phyloP scores from a whole-genome alignment of 2,797 vertebrate species.

The Apodemus agrarius region DNA sequence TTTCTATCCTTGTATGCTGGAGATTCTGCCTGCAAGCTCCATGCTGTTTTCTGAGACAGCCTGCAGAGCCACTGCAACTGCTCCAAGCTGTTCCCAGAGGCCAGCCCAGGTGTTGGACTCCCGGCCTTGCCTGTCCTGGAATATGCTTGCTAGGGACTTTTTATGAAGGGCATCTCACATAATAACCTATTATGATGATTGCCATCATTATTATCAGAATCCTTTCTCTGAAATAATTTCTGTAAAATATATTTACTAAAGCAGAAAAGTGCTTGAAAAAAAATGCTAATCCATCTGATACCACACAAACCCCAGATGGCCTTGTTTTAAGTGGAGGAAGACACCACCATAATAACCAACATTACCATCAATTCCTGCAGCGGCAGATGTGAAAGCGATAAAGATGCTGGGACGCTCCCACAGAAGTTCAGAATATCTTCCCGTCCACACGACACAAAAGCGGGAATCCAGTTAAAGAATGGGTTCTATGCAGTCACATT shows the following conservation, averaged over 20 bases:
- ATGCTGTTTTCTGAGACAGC: background rate
- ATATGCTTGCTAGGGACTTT: constrained; percentile 80
- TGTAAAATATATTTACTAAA: constrained; percentile 87
- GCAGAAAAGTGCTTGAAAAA: constrained; percentile 82
- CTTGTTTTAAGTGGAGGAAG: constrained; percentile 82
- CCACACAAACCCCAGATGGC: constrained; percentile 87
- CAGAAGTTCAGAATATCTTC: constrained; percentile 77
- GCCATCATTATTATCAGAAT: constrained; percentile 81
- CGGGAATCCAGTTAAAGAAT: constrained; percentile 54
- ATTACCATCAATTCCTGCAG: constrained; percentile 77
- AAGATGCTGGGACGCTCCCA: constrained; percentile 68
- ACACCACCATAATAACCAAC: constrained; percentile 79
- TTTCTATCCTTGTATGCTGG: rapidly evolving
- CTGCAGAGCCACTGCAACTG: background rate
- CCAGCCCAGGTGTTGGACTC: constrained; percentile 80
- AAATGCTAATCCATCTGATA: constrained; percentile 84
- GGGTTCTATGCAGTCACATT: constrained; percentile 44
- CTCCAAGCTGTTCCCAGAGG: constrained; percentile 71
- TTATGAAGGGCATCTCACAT: constrained; percentile 74
- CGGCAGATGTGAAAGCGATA: constrained; percentile 83
- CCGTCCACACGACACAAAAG: constrained; percentile 64
- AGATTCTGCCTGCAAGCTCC: rapidly evolving
- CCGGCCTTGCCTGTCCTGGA: constrained; percentile 65
- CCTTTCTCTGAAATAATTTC: constrained; percentile 83
- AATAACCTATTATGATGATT: constrained; percentile 84